These are phyloP conservation scores for Rhegmatorhina hoffmannsi DNA, from an alignment of 2,113 vertebrate species.

Conservation along the genomic window DNA sequence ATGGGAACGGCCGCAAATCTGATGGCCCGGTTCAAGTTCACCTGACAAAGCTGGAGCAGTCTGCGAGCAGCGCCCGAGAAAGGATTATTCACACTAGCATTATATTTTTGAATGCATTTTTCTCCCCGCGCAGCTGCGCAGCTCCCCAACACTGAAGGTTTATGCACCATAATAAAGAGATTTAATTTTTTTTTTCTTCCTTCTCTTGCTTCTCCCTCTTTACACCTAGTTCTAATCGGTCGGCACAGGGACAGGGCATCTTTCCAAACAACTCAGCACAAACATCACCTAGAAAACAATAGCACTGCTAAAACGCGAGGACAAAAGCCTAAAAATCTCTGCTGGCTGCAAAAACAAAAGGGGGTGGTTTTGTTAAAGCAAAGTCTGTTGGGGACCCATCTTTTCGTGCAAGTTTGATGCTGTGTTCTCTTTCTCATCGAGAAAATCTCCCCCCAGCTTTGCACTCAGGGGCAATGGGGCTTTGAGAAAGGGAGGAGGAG, in stretches of 20 bases:
- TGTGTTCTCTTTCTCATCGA: not conserved
- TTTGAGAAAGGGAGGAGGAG: not conserved
- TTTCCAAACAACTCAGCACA: conserved; percentile 55
- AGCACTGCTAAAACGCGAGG: not conserved
- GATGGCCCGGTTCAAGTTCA: conserved; percentile 80
- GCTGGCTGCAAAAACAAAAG: conserved; percentile 56
- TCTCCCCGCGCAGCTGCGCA: conserved; percentile 75
- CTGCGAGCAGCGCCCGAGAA: conserved; percentile 71
- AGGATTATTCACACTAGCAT: conserved; percentile 84
- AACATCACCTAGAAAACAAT: conserved; percentile 64
- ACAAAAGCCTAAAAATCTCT: conserved; percentile 47
- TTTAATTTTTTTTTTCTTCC: conserved; percentile 69
- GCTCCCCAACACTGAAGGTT: conserved; percentile 71
- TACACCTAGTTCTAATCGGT: conserved; percentile 63
- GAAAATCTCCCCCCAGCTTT: not conserved
- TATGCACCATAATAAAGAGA: conserved; percentile 80
- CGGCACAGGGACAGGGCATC: conserved; percentile 35
- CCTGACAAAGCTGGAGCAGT: conserved; percentile 80
- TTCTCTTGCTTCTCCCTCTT: conserved; percentile 40
- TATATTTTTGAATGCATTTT: conserved; percentile 78
- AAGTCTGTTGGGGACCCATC: not conserved
- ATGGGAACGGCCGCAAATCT: conserved; percentile 67
- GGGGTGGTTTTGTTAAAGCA: not conserved
- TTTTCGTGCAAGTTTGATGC: not conserved
- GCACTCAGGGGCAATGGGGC: rapidly evolving